Evolutionary conservation across 2,113 vertebrate species (phyloP), one percentile per base, ranked within the genome.

Genomic region (Mustelus asterias): DNA sequence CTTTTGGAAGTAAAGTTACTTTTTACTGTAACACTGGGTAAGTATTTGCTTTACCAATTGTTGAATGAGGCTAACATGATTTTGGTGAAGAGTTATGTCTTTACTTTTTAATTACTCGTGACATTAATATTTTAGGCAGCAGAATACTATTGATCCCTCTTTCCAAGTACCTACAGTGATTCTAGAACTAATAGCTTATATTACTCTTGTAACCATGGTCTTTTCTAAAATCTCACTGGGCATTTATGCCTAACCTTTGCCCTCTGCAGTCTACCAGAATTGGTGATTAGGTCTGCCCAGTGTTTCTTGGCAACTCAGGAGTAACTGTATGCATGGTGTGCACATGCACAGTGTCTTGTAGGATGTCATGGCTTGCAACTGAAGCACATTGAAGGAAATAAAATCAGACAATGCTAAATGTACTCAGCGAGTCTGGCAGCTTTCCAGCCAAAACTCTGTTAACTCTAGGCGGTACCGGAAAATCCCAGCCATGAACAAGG

Each of bases 11-110:
- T 70, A 94, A 48, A 70, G 65, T 41, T 94, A 69, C 9, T 69
- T 94, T 69, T 94, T 24, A 94, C 26, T 94, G 93, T 94, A 22
- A 94, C 29, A 37, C 8, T 70, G 93, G 93, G 93, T 94, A 22
- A 94, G 93, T 44, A 94, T 26, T 69, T 9, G 11, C 11, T 83
- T 37, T 83, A 83, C 37, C 16, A 83, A 41, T 41, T 83, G n/a
- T 41, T 83, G 37, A 83, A 41, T 83, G 80, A 83, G 5, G 14
- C 29, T 63, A 33, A 90, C 63, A 0, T 33, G 54, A 90, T 63
- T 18, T 90, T 60, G 26, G n/a, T 37, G 13, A 80, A 80, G 2
- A 14, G n/a, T 37, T 18, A 18, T 18, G n/a, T 11, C 4, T 86
- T 88, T 54, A 88, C 8, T 88, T 88, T 88, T 58, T 54, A 20